These are phyloP conservation scores for Zenarchopterus dispar DNA, from an alignment of 2,797 vertebrate species.

Conservation along the genomic window DNA sequence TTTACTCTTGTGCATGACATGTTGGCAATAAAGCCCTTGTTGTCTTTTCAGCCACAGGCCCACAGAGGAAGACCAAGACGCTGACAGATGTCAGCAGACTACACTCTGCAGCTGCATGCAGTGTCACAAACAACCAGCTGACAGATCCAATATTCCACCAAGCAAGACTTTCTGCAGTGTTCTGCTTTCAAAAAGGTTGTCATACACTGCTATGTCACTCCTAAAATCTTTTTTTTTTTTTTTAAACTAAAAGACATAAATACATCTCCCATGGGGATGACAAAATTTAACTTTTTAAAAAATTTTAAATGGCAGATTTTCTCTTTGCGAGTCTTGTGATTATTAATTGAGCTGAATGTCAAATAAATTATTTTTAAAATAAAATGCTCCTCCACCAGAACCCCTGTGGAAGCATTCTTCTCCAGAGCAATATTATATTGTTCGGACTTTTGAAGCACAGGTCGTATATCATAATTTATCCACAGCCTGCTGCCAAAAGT, in stretches of 20 bases:
- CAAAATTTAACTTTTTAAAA: conserved; percentile 4
- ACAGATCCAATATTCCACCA: conserved; percentile 62
- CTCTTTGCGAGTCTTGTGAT: not conserved
- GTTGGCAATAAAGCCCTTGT: conserved; percentile 65
- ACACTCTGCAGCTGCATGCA: conserved; percentile 44
- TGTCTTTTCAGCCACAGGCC: conserved; percentile 71
- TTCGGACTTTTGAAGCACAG: conserved; percentile 34
- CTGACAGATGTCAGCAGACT: conserved; percentile 68
- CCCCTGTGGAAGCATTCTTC: not conserved
- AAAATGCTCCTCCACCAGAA: conserved; percentile 1
- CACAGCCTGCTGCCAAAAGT: conserved; percentile 27
- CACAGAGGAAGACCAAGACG: conserved; percentile 76
- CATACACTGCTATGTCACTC: conserved; percentile 23
- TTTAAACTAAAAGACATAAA: conserved; percentile 9
- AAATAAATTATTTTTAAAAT: not conserved
- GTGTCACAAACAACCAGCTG: conserved; percentile 65
- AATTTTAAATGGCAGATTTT: not conserved
- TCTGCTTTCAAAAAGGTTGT: conserved; percentile 42
- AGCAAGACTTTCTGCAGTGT: conserved; percentile 56
- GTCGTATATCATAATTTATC: conserved; percentile 56
- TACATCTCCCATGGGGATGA: conserved; percentile 32
- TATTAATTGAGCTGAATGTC: conserved; percentile 10
- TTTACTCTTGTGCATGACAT: conserved; percentile 51
- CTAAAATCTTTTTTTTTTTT: conserved; percentile 17
- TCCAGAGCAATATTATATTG: conserved; percentile 16